These are phyloP conservation scores for Chloroceryle amazona DNA, from an alignment of 2,797 vertebrate species.

Conservation along the genomic window DNA sequence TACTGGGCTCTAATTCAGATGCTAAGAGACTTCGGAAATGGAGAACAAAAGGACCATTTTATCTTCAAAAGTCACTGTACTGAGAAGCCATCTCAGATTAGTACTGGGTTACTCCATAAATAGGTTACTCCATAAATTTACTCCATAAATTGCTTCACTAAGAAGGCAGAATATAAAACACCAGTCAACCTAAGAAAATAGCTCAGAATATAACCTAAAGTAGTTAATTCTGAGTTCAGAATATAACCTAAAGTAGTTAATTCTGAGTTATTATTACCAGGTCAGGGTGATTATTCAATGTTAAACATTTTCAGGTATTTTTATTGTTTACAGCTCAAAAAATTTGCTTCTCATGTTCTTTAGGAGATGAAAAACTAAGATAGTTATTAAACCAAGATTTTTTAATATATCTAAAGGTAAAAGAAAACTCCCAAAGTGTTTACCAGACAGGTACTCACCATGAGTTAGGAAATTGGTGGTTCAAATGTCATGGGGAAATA, in stretches of 20 bases:
- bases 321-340: neutral
- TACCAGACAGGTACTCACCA: slow-evolving; percentile 25
- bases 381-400: neutral
- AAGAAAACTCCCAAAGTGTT: slow-evolving; percentile 20
- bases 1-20: slow-evolving; percentile 11
- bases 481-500: slow-evolving; percentile 78
- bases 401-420: neutral
- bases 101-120: neutral
- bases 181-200: neutral
- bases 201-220: no score
- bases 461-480: slow-evolving; percentile 43
- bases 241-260: no score
- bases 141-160: neutral
- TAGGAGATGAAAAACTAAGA: neutral
- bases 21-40: neutral
- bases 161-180: neutral
- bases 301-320: neutral
- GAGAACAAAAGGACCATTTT: neutral
- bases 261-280: neutral
- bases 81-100: neutral
- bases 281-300: neutral
- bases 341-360: neutral
- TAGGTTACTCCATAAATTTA: neutral
- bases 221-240: neutral
- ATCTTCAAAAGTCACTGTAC: neutral